Conservation (phyloP, 2,113 vertebrate genomes). For the Vombatus ursinus region DNA sequence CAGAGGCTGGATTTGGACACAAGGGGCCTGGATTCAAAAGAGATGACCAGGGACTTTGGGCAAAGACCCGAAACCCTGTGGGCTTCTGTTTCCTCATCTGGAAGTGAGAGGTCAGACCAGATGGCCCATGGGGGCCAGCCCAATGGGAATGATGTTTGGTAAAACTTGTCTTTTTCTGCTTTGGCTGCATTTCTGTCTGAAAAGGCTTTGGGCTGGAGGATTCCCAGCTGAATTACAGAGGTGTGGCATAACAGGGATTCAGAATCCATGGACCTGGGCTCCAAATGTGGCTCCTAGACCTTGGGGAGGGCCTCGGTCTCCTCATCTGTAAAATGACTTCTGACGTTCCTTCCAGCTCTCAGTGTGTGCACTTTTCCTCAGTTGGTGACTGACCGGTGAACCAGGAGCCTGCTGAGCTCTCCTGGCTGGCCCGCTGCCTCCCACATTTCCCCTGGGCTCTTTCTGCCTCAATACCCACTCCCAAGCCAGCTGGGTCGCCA, state of each 20-base stretch:
- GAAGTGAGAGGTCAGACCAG: too few relatives aligned
- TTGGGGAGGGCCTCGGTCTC: background rate
- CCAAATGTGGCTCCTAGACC: background rate
- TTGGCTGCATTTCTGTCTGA: background rate
- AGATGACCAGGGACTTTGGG: too few relatives aligned
- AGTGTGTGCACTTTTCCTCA: background rate
- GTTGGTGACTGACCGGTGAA: background rate
- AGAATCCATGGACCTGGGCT: too few relatives aligned
- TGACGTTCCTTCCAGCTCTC: too few relatives aligned
- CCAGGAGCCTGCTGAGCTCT: background rate
- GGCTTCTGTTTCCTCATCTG: too few relatives aligned
- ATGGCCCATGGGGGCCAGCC: too few relatives aligned
- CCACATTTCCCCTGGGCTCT: background rate
- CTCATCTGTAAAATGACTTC: background rate
- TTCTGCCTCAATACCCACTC: background rate
- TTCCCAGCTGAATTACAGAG: background rate
- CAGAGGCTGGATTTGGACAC: too few relatives aligned
- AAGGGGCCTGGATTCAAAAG: too few relatives aligned
- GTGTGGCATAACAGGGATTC: too few relatives aligned
- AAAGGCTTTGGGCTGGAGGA: background rate
- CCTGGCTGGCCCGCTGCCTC: background rate
- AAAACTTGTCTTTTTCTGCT: too few relatives aligned
- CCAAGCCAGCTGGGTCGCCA: slow-evolving; percentile 1
- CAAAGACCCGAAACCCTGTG: too few relatives aligned
- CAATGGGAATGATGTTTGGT: too few relatives aligned